Percentiles rank a stretch among this genome's conserved stretches.
Conservation (phyloP, 1,140 invertebrate genomes). For the Anastrepha obliqua region DNA sequence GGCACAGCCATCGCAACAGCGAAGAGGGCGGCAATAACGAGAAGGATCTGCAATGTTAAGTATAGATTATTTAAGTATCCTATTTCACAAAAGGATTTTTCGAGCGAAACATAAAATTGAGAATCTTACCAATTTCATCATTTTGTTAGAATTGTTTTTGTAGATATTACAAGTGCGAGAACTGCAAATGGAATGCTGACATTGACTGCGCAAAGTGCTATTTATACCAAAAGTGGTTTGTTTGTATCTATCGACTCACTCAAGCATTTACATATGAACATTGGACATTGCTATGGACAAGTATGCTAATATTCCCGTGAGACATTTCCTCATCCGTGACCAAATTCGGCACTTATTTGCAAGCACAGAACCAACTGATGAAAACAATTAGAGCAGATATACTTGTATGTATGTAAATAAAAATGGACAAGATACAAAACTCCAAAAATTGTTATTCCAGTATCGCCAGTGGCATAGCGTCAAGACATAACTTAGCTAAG, state of each 20-base stretch:
- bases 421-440: neutral
- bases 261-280: neutral
- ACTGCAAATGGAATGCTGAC: neutral
- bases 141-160: slow-evolving; percentile 56
- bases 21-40: slow-evolving; percentile 64
- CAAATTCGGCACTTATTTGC: neutral
- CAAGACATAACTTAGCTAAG: neutral
- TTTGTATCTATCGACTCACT: too few relatives aligned
- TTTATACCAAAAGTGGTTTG: neutral
- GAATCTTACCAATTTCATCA: slow-evolving; percentile 67
- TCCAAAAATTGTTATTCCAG: neutral
- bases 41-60: slow-evolving; percentile 61
- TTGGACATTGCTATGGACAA: neutral
- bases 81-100: neutral
- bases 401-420: neutral
- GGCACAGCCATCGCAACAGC: slow-evolving; percentile 64
- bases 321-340: neutral
- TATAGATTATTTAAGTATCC: neutral
- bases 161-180: slow-evolving; percentile 40
- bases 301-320: neutral
- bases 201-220: neutral
- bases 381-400: too few relatives aligned
- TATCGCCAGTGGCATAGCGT: neutral
- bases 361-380: neutral
- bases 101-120: too few relatives aligned